These are phyloP conservation scores for Uloborus plumipes DNA, from an alignment of 2,888 invertebrate genomes.

Conservation along the genomic window DNA sequence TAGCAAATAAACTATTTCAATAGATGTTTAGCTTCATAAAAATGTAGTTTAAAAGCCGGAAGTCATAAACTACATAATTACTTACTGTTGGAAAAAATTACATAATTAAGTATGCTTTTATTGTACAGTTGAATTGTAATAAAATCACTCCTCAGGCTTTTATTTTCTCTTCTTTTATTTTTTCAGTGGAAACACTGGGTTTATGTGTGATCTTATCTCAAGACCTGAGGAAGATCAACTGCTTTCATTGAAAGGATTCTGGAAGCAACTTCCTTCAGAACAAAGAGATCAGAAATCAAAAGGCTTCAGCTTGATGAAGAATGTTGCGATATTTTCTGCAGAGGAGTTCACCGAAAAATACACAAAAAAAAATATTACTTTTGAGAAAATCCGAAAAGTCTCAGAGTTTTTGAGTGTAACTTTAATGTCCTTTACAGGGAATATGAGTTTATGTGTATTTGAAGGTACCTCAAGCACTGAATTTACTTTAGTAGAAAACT, in stretches of 20 bases:
- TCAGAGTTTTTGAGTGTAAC: slow-evolving; percentile 25
- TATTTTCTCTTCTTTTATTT: slow-evolving; percentile 1
- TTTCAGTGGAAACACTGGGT: slow-evolving; percentile 63
- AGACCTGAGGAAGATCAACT: slow-evolving; percentile 25
- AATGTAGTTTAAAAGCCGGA: no score
- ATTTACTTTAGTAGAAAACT: not conserved
- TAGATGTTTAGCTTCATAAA: no score
- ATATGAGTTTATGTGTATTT: slow-evolving; percentile 7
- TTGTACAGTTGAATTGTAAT: not conserved
- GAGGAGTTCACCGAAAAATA: slow-evolving; percentile 29
- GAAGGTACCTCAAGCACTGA: not conserved
- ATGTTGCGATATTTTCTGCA: slow-evolving; percentile 46
- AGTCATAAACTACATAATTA: no score
- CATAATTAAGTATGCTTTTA: no score
- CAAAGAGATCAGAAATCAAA: slow-evolving; percentile 16
- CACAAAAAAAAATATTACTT: slow-evolving; percentile 48
- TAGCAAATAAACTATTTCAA: no score
- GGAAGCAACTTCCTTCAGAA: slow-evolving; percentile 44
- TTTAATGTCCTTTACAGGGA: slow-evolving; percentile 19
- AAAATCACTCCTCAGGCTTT: not conserved
- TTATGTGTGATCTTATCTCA: slow-evolving; percentile 40
- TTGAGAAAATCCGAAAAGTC: slow-evolving; percentile 19
- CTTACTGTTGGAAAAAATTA: no score
- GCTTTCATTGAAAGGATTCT: slow-evolving; percentile 15
- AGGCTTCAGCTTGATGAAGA: slow-evolving; percentile 47